Evolutionary conservation across 2,113 vertebrate genomes (phyloP).

Genomic region (Entomyzon cyanotis): DNA sequence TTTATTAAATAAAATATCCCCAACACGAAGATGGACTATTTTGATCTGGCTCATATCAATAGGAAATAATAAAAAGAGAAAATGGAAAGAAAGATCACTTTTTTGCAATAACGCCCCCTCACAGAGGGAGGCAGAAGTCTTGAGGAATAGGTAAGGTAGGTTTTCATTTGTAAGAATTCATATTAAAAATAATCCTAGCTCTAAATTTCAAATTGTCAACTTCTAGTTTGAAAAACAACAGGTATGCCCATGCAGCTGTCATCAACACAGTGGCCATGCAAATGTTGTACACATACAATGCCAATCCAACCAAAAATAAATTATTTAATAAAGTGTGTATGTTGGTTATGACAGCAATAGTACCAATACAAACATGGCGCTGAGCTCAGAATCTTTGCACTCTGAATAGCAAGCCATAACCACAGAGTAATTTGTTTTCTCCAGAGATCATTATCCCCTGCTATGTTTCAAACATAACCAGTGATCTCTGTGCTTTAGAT

Average conservation of each 20-base stretch:
- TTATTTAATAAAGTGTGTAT: conserved; percentile 49
- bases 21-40: conserved; percentile 62
- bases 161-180: conserved; percentile 63
- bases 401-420: conserved; percentile 57
- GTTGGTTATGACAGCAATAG: conserved; percentile 61
- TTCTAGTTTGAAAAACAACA: conserved; percentile 52
- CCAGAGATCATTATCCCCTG: conserved; percentile 57
- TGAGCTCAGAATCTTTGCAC: conserved; percentile 47
- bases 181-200: conserved; percentile 71
- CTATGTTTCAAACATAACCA: conserved; percentile 74
- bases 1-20: conserved; percentile 72
- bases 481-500: conserved; percentile 79
- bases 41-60: conserved; percentile 65
- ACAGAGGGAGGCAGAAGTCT: conserved; percentile 77
- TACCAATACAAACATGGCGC: conserved; percentile 61
- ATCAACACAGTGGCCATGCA: conserved; percentile 60
- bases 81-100: conserved; percentile 59
- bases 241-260: conserved; percentile 46
- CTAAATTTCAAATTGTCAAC: conserved; percentile 61
- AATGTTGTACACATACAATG: conserved; percentile 50
- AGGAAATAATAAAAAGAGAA: conserved; percentile 52
- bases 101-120: conserved; percentile 73
- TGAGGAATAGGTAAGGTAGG: conserved; percentile 69
- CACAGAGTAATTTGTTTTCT: conserved; percentile 35
- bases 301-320: conserved; percentile 46